phyloP scores from a whole-genome alignment of 2,113 vertebrate species.

The Pipra filicauda region DNA sequence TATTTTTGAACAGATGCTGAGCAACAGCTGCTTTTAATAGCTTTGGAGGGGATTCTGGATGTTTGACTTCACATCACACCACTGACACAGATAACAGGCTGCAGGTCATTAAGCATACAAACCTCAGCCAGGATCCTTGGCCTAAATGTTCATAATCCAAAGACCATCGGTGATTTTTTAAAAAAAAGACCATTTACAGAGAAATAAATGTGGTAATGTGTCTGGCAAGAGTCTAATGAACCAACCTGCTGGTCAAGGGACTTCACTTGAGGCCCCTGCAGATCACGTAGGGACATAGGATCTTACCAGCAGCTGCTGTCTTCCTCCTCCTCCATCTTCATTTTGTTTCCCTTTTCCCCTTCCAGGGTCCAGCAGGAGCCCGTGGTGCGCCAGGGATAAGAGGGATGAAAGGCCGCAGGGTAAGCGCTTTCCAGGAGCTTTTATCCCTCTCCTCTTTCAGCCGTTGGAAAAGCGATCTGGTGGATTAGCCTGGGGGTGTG shows the following conservation, averaged over 20 bases:
- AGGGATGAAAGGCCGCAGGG: slow-evolving; percentile 89
- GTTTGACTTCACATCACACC: background rate
- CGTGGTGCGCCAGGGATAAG: slow-evolving; percentile 81
- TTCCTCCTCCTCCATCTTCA: background rate
- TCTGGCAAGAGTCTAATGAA: background rate
- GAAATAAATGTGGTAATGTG: background rate
- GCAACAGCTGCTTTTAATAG: slow-evolving; percentile 51
- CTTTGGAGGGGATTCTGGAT: background rate
- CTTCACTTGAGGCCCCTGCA: background rate
- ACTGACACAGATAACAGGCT: slow-evolving; percentile 9
- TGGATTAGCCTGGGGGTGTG: background rate
- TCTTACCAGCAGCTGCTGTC: background rate
- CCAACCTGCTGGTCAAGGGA: background rate
- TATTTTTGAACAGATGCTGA: slow-evolving; percentile 8
- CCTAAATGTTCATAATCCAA: background rate
- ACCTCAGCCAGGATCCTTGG: slow-evolving; percentile 12
- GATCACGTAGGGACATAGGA: background rate
- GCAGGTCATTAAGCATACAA: background rate
- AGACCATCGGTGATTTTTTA: background rate
- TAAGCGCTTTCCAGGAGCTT: slow-evolving; percentile 60
- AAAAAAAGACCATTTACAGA: background rate
- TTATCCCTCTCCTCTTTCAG: background rate
- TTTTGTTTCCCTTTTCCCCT: slow-evolving; percentile 32
- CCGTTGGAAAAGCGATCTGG: background rate
- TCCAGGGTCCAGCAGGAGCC: slow-evolving; percentile 85